Evolutionary conservation across 2,888 invertebrate genomes (phyloP).

Genomic region (Zonitis immaculata): DNA sequence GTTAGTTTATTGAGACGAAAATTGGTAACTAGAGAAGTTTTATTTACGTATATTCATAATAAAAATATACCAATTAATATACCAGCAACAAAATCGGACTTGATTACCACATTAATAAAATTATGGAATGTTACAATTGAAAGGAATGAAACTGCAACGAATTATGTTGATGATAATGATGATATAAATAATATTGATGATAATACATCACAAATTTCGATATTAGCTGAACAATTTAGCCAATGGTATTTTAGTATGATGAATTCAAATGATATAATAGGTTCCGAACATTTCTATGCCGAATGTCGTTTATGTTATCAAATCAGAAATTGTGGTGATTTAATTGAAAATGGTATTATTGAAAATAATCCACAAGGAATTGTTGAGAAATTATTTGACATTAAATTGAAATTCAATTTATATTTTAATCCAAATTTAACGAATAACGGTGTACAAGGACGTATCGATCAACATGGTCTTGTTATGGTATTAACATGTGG

Average conservation of each 20-base stretch:
- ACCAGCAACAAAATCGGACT: slow-evolving; percentile 51
- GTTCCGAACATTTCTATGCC: slow-evolving; percentile 54
- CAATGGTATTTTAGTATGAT: slow-evolving; percentile 56
- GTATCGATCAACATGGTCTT: slow-evolving; percentile 58
- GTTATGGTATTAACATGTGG: slow-evolving; percentile 60
- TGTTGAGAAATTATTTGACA: slow-evolving; percentile 41
- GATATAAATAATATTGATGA: slow-evolving; percentile 4
- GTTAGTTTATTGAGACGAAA: slow-evolving; percentile 52
- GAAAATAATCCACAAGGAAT: slow-evolving; percentile 41
- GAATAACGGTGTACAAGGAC: slow-evolving; percentile 55
- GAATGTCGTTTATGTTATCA: slow-evolving; percentile 43
- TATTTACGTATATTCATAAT: slow-evolving; percentile 53
- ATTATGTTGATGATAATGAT: background rate
- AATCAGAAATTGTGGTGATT: slow-evolving; percentile 38
- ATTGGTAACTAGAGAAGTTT: slow-evolving; percentile 51
- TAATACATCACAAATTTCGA: slow-evolving; percentile 33
- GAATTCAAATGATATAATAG: slow-evolving; percentile 46
- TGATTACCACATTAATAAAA: slow-evolving; percentile 49
- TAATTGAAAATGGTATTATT: slow-evolving; percentile 32
- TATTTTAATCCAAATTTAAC: slow-evolving; percentile 59
- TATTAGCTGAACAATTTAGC: slow-evolving; percentile 54
- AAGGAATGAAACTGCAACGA: background rate
- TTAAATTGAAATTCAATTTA: slow-evolving; percentile 49
- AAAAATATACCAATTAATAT: slow-evolving; percentile 48
- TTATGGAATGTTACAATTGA: slow-evolving; percentile 44